phyloP scores from a whole-genome alignment of 1,140 invertebrate species.

The Atta cephalotes region DNA sequence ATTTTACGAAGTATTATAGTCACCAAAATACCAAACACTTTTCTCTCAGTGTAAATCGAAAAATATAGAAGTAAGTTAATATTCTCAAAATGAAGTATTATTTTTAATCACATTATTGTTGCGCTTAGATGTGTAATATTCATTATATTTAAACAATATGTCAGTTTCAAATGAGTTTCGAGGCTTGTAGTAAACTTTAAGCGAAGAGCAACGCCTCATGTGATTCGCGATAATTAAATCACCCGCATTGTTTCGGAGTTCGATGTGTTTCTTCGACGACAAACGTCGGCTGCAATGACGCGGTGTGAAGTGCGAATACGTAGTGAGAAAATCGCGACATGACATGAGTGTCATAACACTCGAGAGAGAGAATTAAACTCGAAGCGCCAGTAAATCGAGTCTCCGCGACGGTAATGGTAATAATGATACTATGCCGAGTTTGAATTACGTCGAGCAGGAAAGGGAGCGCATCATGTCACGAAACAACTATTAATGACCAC shows the following conservation, averaged over 20 bases:
- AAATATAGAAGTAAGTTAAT: background rate
- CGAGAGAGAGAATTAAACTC: conserved; percentile 48
- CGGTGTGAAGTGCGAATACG: background rate
- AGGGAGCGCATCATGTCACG: background rate
- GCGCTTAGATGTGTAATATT: background rate
- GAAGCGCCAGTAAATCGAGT: conserved; percentile 57
- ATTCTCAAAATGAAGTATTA: background rate
- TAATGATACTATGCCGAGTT: conserved; percentile 39
- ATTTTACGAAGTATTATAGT: no score
- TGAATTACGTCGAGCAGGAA: conserved; percentile 31
- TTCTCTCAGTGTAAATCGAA: no score
- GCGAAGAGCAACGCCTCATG: background rate
- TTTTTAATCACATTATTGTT: background rate
- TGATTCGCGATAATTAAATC: conserved; percentile 30
- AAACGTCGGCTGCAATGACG: background rate
- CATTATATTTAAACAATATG: background rate
- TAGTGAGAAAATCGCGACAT: conserved; percentile 47
- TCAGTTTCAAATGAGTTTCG: background rate
- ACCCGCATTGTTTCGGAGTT: conserved; percentile 14
- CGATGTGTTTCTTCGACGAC: conserved; percentile 21
- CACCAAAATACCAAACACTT: no score
- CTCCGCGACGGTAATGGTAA: conserved; percentile 37
- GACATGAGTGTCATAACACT: conserved; percentile 53
- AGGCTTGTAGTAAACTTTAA: background rate
- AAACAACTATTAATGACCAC: conserved; percentile 55